Evolutionary conservation across 2,797 vertebrate species (phyloP), one percentile per base, ranked within the genome.

Genomic region (Natrix natrix): DNA sequence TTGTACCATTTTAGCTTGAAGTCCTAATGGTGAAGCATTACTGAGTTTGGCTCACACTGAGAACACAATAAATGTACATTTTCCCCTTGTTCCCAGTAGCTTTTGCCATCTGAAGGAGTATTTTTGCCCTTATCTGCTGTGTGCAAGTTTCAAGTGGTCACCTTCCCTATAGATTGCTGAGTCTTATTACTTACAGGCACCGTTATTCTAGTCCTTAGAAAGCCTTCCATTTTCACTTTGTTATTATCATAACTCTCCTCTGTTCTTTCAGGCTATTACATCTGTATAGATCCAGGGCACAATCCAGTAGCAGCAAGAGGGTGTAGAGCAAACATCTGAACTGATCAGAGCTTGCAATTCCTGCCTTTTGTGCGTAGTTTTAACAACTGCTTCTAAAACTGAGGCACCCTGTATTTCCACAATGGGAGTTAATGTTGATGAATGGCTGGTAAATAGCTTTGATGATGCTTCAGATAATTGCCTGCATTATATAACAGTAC

Each of bases 391-490:
- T 96, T 93, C 93, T 93, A 90, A 94, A 95, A 55, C 90, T 69
- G 90, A 93, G 92, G 96, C 95, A 93, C 90, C 37, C 1, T 94
- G 83, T 90, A 90, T 93, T 95, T 96, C 90, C 93, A 95, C 94
- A 95, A 93, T 95, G 91, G 22, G 88, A 94, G 74, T 96, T 96
- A 95, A 94, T 95, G 95, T 17, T 96, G 92, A 95, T 96, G 93
- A 96, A 94, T 92, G 87, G 92, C 93, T 94, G 93, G 95, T 94
- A 97, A 96, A 94, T 78, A 89, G 86, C 92, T 93, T 94, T 91
- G 92, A 94, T 95, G 94, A 94, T 96, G 93, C 90, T 94, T 92
- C 57, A 94, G 93, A 93, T 95, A 95, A 94, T 48, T 87, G 93
- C 66, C 93, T 89, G 59, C 69, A 66, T 93, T 94, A 91, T 89